These are phyloP conservation scores for Brenthis ino DNA, from an alignment of 2,888 invertebrate species.

Conservation along the genomic window DNA sequence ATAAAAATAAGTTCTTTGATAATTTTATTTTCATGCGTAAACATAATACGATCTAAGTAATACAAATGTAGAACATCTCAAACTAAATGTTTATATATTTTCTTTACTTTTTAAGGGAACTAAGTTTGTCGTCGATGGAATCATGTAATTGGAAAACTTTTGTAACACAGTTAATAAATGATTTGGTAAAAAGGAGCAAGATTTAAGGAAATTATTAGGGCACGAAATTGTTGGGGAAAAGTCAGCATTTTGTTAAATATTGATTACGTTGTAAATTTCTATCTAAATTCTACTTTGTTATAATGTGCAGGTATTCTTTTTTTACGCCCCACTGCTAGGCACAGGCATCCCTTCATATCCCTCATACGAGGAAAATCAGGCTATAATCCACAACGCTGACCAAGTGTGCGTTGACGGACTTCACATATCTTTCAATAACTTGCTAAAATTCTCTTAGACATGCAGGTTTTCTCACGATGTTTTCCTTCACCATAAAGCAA, in stretches of 20 bases:
- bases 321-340: too few species aligned
- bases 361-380: too few species aligned
- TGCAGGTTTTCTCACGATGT: too few species aligned
- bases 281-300: neutral
- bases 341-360: too few species aligned
- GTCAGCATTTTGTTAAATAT: neutral
- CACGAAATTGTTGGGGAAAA: slow-evolving; percentile 5
- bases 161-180: slow-evolving; percentile 28
- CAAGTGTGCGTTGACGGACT: too few species aligned
- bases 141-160: slow-evolving; percentile 37
- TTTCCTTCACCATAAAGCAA: too few species aligned
- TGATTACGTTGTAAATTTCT: neutral
- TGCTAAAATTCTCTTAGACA: too few species aligned
- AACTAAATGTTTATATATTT: slow-evolving; percentile 22
- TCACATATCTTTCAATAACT: too few species aligned
- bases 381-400: too few species aligned
- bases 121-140: slow-evolving; percentile 21
- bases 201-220: slow-evolving; percentile 15
- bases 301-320: neutral
- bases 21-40: slow-evolving; percentile 3
- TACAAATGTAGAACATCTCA: slow-evolving; percentile 8
- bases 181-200: slow-evolving; percentile 19
- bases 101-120: slow-evolving; percentile 23
- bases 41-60: neutral
- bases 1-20: neutral